Evolutionary conservation across 2,888 invertebrate genomes (phyloP).

Genomic region (Hirtodrosophila histrioides): DNA sequence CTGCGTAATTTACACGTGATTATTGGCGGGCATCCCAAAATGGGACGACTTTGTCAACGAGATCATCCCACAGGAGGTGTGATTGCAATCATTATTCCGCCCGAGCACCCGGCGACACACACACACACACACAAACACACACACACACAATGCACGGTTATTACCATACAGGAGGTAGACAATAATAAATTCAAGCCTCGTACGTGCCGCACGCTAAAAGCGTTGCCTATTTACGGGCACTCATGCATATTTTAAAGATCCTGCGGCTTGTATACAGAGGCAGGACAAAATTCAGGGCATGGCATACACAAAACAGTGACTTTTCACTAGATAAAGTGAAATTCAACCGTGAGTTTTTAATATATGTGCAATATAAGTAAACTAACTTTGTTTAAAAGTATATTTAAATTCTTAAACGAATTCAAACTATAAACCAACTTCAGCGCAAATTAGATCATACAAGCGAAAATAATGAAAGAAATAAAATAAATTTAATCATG

Average conservation of each 20-base stretch:
- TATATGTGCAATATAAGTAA: too few species aligned
- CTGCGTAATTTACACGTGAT: constrained; percentile 66
- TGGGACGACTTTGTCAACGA: constrained; percentile 55
- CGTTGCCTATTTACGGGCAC: constrained; percentile 58
- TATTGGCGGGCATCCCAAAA: constrained; percentile 57
- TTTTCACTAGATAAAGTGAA: background rate
- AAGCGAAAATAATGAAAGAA: too few species aligned
- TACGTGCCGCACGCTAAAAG: constrained; percentile 59
- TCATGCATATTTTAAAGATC: constrained; percentile 53
- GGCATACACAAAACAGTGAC: constrained; percentile 3
- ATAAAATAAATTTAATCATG: too few species aligned
- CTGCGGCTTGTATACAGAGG: constrained; percentile 2
- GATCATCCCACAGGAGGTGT: constrained; percentile 14
- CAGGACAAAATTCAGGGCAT: background rate
- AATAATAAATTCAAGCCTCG: constrained; percentile 68
- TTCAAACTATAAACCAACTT: too few species aligned
- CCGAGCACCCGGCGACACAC: constrained; percentile 18
- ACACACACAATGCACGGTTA: constrained; percentile 18
- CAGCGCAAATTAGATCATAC: too few species aligned
- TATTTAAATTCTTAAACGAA: too few species aligned
- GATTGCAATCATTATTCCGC: constrained; percentile 57
- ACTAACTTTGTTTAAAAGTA: too few species aligned
- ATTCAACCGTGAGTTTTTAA: constrained; percentile 9
- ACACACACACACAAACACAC: constrained; percentile 5
- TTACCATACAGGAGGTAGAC: constrained; percentile 52